Conservation (phyloP, 2,888 invertebrate genomes). For the Drosophila subsilvestris region DNA sequence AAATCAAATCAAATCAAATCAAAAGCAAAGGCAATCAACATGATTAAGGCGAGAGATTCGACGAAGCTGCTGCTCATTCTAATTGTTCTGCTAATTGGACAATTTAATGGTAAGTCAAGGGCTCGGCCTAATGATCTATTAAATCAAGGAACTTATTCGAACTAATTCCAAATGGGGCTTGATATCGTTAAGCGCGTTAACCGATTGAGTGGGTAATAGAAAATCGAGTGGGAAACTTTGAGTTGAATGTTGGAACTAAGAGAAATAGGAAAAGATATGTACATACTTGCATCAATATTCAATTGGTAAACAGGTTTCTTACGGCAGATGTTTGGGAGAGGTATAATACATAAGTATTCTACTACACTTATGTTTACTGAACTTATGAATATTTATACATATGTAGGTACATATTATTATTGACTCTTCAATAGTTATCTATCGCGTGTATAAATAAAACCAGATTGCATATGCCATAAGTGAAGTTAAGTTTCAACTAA, state of each 20-base stretch:
- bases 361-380: too few relatives aligned
- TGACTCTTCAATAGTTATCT: background rate
- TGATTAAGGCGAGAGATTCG: conserved; percentile 59
- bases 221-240: background rate
- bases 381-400: too few relatives aligned
- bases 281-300: background rate
- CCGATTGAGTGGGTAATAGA: background rate
- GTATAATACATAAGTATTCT: too few relatives aligned
- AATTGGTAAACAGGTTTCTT: too few relatives aligned
- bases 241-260: background rate
- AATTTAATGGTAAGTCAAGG: conserved; percentile 63
- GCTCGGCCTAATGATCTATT: conserved; percentile 24
- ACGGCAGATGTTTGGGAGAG: too few relatives aligned
- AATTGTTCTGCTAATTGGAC: conserved; percentile 67
- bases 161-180: conserved; percentile 13
- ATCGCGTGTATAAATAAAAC: background rate
- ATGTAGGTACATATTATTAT: too few relatives aligned
- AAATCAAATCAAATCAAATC: conserved; percentile 34
- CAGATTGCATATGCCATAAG: background rate
- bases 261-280: background rate
- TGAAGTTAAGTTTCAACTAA: background rate
- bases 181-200: conserved; percentile 3
- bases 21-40: conserved; percentile 19
- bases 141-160: conserved; percentile 30
- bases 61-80: conserved; percentile 53